Base-by-base conservation (phyloP, 2,888 invertebrate species). In the Andrena bucephala region DNA sequence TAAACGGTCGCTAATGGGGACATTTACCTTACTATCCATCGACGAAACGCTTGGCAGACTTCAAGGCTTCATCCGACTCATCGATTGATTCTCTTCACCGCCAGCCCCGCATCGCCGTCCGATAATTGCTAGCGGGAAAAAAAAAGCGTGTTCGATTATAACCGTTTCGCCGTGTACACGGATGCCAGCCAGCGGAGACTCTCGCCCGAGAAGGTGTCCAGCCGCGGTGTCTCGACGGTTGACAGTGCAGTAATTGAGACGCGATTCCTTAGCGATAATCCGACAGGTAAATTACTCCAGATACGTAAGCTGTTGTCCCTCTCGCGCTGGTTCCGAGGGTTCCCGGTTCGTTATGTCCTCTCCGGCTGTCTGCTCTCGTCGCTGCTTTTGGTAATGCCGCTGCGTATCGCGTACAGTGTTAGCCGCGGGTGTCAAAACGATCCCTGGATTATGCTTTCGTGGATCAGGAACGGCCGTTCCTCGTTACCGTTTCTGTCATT, bases 211-310 rank as follows among this genome's bases (percentile, higher is more conserved):
- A 67, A 8, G 72, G 63, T 59, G 77, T 67, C 73, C 6, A 59
- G 77, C 63, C 57, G 63, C 50, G 67, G 81, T 66, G 85, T 85
- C 86, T 77, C 48, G 42, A 6, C 27, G 62, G 79, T 67, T 89
- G 90, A 91, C 87, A 84, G 81, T 76, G 81, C 84, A 78, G 87
- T 91, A 91, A 91, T 91, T 91, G 88, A 90, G 89, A 89, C 81
- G 87, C 87, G 85, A 87, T 89, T 90, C 79, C 85, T 77, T 77
- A 81, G 88, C 83, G 87, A 84, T 92, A 91, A 92, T 91, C 92
- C 87, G 91, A 91, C 90, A 89, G 87, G 84, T 85, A 88, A 90
- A 90, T 91, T 89, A 87, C 81, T 82, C 83, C 77, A 78, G 80
- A 83, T 84, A 83, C 85, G 69, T 74, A 77, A 73, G 73, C 73